These are phyloP conservation scores for Cheiracanthium punctorium DNA, from an alignment of 2,888 invertebrate genomes.

Conservation along the genomic window DNA sequence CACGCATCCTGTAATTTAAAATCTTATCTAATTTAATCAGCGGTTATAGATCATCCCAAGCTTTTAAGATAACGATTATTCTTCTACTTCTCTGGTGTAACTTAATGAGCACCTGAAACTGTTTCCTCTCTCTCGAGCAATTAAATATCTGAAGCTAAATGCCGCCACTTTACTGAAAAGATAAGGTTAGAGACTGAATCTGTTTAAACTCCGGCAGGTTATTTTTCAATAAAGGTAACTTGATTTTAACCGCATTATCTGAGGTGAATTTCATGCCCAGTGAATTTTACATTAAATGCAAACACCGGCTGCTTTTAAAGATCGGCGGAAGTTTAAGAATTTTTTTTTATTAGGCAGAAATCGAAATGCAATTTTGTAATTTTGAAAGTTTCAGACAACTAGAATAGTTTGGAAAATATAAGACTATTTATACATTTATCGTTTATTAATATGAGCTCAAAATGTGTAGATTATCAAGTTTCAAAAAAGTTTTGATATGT, in stretches of 20 bases:
- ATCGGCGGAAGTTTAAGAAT: too few species aligned
- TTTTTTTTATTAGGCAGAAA: too few species aligned
- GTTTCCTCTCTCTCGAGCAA: not conserved
- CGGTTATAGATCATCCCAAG: not conserved
- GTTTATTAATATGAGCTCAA: too few species aligned
- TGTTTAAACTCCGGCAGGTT: not conserved
- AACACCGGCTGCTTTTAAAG: too few species aligned
- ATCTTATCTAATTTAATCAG: not conserved
- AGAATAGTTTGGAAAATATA: too few species aligned
- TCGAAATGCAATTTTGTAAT: too few species aligned
- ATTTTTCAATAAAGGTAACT: not conserved
- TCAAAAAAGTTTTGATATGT: too few species aligned
- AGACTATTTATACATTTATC: too few species aligned
- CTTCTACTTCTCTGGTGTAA: not conserved
- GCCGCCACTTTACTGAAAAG: not conserved
- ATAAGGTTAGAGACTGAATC: not conserved
- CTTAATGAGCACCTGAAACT: not conserved
- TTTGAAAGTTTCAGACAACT: too few species aligned
- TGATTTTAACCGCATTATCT: not conserved
- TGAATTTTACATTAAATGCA: not conserved
- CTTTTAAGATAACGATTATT: not conserved
- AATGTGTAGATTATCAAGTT: too few species aligned
- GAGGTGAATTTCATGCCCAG: not conserved
- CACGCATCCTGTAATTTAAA: not conserved
- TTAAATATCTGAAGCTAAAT: not conserved